Base-by-base conservation (phyloP, 2,888 invertebrate species). In the Thymelicus acteon region DNA sequence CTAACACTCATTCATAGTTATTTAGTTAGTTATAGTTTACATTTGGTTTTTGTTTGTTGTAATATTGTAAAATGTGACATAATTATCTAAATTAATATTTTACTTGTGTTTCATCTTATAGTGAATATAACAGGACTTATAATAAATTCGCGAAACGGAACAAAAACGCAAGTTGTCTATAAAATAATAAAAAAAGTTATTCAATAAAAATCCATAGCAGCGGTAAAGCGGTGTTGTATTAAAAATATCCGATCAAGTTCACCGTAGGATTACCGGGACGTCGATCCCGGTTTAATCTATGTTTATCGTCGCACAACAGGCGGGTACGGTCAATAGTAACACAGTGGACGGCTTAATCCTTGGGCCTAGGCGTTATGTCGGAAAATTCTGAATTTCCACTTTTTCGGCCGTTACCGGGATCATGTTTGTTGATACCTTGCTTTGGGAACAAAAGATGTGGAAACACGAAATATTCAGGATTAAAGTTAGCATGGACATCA, bases 301-400 rank as follows among this genome's bases (percentile, higher is more conserved):
- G 85, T 87, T 90, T 92, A 92, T 92, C 92, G 87, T 82, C 85
- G 85, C 80, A 80, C 78, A 82, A 80, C 91, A 91, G 89, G 82
- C 86, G 82, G 81, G 78, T 76, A 80, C 80, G 80, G 83, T 82
- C 86, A 84, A 76, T 75, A 76, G 83, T 84, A 86, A 84, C 85
- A 83, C 80, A 84, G 87, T 85, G 84, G 91, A 90, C 88, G 85
- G 77, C 80, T 83, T 90, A 89, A 90, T 86, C 89, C 87, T 84
- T 73, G 69, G 72, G 86, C 72, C 73, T 74, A 72, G 74, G 72
- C 75, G 72, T 73, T 76, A 78, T 80, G 79, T 79, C 76, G 79
- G 71, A 81, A 81, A 82, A 82, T 81, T 80, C 81, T 82, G 78
- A 82, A 81, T 82, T 81, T 79, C 79, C 80, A 79, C 81, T 75